A percentile compares a stretch with the other conserved stretches of the same genome.
Conservation (phyloP, 2,113 vertebrate genomes). For the Anguilla rostrata region DNA sequence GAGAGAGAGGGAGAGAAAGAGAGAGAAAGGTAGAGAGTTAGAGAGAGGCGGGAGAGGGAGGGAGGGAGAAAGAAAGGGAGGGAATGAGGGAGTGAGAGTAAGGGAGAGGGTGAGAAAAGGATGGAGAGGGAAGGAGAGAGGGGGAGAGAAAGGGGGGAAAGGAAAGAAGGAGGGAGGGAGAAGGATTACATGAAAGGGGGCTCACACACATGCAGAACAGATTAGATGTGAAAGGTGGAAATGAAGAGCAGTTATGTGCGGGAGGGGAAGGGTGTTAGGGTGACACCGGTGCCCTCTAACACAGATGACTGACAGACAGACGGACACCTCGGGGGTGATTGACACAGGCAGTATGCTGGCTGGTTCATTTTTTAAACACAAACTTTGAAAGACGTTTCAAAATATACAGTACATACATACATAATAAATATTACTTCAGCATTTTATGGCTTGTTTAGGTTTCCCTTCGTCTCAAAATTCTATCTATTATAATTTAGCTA, state of each 20-base stretch:
- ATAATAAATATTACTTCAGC: neutral
- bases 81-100: too few species aligned
- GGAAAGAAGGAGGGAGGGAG: too few species aligned
- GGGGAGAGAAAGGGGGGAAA: too few species aligned
- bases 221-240: conserved; percentile 4
- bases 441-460: neutral
- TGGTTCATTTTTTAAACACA: neutral
- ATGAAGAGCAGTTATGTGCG: neutral
- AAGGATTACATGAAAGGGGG: neutral
- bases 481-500: neutral
- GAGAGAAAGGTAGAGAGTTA: neutral
- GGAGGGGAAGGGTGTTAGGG: neutral
- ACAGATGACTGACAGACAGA: neutral
- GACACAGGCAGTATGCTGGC: neutral
- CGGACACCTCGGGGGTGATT: neutral
- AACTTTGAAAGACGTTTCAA: too few species aligned
- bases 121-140: conserved; percentile 30
- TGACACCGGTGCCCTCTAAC: neutral
- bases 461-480: neutral
- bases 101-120: conserved; percentile 10
- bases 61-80: too few species aligned
- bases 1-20: neutral
- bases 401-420: neutral
- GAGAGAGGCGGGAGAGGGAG: too few species aligned
- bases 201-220: neutral